Evolutionary conservation across 2,113 vertebrate genomes (phyloP).

Genomic region (Chitala chitala): DNA sequence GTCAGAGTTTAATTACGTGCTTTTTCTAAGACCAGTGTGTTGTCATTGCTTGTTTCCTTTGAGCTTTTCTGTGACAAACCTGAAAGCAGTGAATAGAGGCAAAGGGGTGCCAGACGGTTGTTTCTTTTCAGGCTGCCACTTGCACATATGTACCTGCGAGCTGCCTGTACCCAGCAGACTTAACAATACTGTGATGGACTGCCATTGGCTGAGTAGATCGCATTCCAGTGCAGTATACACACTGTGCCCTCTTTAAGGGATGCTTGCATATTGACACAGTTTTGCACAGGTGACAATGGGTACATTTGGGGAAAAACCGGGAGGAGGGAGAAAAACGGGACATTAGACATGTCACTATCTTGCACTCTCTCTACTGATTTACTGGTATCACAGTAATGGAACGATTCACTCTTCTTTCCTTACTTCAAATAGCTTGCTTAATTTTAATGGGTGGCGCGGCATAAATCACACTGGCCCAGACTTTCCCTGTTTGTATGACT

Average conservation of each 20-base stretch:
- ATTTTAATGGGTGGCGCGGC: conserved; percentile 9
- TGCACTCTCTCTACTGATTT: conserved; percentile 7
- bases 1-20: too few species aligned
- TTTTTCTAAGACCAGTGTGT: too few species aligned
- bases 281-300: neutral
- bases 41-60: too few species aligned
- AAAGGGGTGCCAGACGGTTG: too few species aligned
- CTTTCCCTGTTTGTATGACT: conserved; percentile 13
- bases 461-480: conserved; percentile 26
- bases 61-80: too few species aligned
- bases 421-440: conserved; percentile 7
- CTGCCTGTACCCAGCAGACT: neutral
- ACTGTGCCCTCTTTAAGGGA: neutral
- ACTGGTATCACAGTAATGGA: neutral
- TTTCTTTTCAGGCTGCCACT: too few species aligned
- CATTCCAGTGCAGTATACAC: neutral
- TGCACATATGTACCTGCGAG: neutral
- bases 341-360: neutral
- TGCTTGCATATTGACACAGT: too few species aligned
- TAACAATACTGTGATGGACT: neutral
- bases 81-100: too few species aligned
- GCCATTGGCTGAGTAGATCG: neutral
- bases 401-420: neutral
- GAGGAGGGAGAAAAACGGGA: neutral
- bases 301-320: neutral